Base-by-base conservation (phyloP, 1,140 invertebrate genomes). In the Phocides pigmalion region DNA sequence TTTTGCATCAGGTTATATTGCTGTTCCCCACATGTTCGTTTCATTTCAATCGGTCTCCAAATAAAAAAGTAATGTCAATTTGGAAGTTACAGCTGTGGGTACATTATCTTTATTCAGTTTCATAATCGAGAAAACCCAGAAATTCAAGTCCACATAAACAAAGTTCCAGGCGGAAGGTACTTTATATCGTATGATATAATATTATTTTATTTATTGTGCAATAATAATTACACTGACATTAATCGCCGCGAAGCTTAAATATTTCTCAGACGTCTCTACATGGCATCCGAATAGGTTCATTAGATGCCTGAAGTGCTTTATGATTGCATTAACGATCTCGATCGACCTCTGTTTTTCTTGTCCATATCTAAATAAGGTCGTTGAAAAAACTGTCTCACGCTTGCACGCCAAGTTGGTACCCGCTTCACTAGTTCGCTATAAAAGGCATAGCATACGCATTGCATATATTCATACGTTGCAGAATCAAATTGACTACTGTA, bases 171-270 rank as follows among this genome's bases (percentile, higher is more conserved):
- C n/a, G 19, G n/a, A n/a, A n/a, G n/a, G n/a, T n/a, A n/a, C n/a
- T n/a, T n/a, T n/a, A n/a, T n/a, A n/a, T n/a, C n/a, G n/a, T n/a
- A n/a, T n/a, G n/a, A n/a, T n/a, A 3, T n/a, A 20, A 17, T 28
- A 39, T 54, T 20, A 41, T 54, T 42, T 19, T 15, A 42, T 54
- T 42, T 32, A 32, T 58, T 22, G 14, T 17, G 20, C 39, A 58
- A 49, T 49, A 49, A 58, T 58, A 58, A 58, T 58, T 44, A 44
- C 39, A 28, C n/a, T 28, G 22, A 58, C 22, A 22, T 53, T 58
- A 32, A 58, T 58, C 44, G 39, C 53, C 11, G 11, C 39, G 8
- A 39, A 44, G 20, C 53, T 58, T 44, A 12, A 44, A 58, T 44
- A 58, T 15, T n/a, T 25, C 51, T 37, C 17, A 25, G 20, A 12